Evolutionary conservation across 2,113 vertebrate species (phyloP), one percentile per base, ranked within the genome.

Genomic region (Triplophysa rosa): DNA sequence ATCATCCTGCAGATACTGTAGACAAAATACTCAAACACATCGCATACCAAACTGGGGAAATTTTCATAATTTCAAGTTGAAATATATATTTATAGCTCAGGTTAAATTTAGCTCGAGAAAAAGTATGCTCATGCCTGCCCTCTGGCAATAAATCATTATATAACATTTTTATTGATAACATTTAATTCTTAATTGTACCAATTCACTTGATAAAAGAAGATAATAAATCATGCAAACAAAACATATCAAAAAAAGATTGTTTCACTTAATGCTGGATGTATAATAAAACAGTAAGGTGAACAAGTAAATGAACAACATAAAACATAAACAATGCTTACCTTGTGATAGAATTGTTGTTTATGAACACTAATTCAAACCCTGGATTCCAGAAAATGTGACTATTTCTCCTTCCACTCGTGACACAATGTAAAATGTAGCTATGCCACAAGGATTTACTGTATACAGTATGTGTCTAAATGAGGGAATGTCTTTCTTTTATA

Each of bases 401-500:
- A 6, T 13, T 54, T 77, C 12, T 37, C 42, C 42, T 12, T 45
- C 11, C 42, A 45, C 66, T 63, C 33, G 40, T 82, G 21, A 56
- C 75, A 56, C 23, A 19, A 16, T 47, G 3, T 67, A 16, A 16
- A 65, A 59, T 75, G 52, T 42, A 62, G 52, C 19, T 16, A n/a
- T 2, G 7, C 54, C 8, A n/a, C 54, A n/a, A 12, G 17, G 54
- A n/a, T 17, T 56, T 10, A 58, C 54, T 68, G 64, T 52, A n/a
- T 29, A 5, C 4, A 33, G 33, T 67, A 61, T 70, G 74, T 73
- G 52, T 81, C 40, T 66, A 63, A 71, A 65, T 66, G 26, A 81
- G 69, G 26, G 29, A 49, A 64, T 24, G 68, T 16, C 68, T 62
- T 64, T 65, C 74, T 80, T 85, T 85, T 85, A 83, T 85, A 85